These are phyloP conservation scores for Cnemophilus loriae DNA, from an alignment of 2,113 vertebrate genomes.

Conservation along the genomic window DNA sequence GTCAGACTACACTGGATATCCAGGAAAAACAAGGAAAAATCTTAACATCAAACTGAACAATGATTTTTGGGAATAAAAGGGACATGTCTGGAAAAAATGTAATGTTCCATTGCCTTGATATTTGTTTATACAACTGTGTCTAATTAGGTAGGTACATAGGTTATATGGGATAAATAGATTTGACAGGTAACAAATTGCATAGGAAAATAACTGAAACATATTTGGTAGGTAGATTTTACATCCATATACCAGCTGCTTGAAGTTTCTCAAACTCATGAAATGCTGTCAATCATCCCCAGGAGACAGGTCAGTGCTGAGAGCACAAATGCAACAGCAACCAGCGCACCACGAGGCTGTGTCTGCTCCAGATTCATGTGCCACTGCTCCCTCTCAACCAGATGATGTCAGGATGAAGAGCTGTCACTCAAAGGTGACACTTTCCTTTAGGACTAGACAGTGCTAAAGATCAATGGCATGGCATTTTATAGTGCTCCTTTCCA, in stretches of 20 bases:
- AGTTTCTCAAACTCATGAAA: background rate
- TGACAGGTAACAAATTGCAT: background rate
- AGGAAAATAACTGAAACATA: background rate
- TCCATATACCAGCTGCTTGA: background rate
- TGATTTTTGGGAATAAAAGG: background rate
- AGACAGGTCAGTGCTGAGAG: background rate
- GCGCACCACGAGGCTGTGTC: background rate
- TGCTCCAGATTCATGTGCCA: background rate
- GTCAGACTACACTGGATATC: background rate
- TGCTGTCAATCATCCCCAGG: background rate
- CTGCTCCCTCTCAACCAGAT: background rate
- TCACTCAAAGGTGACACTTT: background rate
- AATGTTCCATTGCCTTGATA: background rate
- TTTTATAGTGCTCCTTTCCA: background rate
- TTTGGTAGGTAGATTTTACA: background rate
- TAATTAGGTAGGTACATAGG: background rate
- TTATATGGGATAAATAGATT: background rate
- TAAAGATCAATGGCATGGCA: rapidly evolving
- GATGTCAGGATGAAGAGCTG: background rate
- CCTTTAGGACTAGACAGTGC: background rate
- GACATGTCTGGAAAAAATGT: background rate
- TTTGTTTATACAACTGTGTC: background rate
- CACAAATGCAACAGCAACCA: background rate
- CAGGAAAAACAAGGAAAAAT: background rate
- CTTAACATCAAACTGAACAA: background rate